Evolutionary conservation across 2,113 vertebrate genomes (phyloP), one percentile per base, ranked within the genome.

Genomic region (Galemys pyrenaicus): DNA sequence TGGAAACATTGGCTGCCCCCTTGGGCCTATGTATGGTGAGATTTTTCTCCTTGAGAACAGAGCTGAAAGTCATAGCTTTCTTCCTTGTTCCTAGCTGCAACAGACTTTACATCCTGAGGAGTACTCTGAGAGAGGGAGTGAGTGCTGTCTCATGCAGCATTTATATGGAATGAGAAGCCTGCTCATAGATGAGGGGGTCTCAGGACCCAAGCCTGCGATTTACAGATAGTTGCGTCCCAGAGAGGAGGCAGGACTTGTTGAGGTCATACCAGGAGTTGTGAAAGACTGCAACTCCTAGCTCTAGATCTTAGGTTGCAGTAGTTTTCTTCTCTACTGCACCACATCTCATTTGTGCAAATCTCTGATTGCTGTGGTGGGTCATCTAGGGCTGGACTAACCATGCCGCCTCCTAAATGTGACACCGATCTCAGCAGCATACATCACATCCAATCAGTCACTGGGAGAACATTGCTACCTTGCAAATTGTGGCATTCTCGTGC

Each of bases 21-120:
- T 95, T 89, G 92, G 95, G 94, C 95, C 97, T 96, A 58, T 95
- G 92, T 95, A 35, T 22, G 78, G 94, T 96, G 89, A 96, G 44
- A 58, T 97, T 98, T 91, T 97, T 92, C 94, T 97, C 96, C 96
- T 97, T 95, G 90, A 96, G 96, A 97, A 96, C 89, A 94, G 95
- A 97, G 80, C 51, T 91, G 86, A 96, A 91, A 96, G 95, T 84
- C 56, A 91, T 86, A 83, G 88, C 93, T 94, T 75, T 97, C 84
- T 95, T 87, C 67, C 94, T 94, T 9, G 24, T 49, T 88, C 32
- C 10, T 39, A 79, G 93, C 60, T 89, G 89, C 94, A 95, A 71
- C 32, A 77, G 35, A 96, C 64, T 81, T 94, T 95, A 86, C 17
- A 90, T 94, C 79, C 84, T 92, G 83, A 95, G 84, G 96, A 74